A percentile compares a stretch with the other conserved stretches of the same genome.
These are phyloP conservation scores for Phalacrocorax pelagicus DNA, from an alignment of 2,113 vertebrate species.

Conservation along the genomic window DNA sequence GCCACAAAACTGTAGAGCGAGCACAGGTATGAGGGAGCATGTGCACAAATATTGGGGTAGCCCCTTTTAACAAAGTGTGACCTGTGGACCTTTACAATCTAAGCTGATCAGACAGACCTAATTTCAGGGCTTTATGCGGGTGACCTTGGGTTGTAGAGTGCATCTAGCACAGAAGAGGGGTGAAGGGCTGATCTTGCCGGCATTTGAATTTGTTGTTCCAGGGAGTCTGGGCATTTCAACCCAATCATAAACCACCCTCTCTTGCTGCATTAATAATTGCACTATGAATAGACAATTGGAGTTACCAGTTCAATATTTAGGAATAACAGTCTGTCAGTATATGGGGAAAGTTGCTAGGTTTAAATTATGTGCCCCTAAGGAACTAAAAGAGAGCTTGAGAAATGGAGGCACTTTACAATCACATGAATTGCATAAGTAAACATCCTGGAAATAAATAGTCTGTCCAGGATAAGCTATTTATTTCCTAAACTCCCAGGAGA, in stretches of 20 bases:
- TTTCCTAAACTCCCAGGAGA: slow-evolving; percentile 46
- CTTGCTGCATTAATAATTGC: slow-evolving; percentile 2
- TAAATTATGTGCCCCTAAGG: slow-evolving; percentile 47
- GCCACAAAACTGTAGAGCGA: not conserved
- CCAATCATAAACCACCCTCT: slow-evolving; percentile 15
- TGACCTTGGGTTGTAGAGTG: not conserved
- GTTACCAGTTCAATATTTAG: slow-evolving; percentile 5
- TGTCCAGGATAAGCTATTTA: slow-evolving; percentile 66
- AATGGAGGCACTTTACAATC: slow-evolving; percentile 59
- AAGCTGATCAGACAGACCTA: not conserved
- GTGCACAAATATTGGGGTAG: not conserved
- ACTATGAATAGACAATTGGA: slow-evolving; percentile 40
- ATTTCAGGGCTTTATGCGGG: not conserved
- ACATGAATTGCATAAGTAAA: slow-evolving; percentile 57
- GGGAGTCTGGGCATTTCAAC: slow-evolving; percentile 8
- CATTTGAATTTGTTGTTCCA: slow-evolving; percentile 10
- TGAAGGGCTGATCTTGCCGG: not conserved
- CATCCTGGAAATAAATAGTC: slow-evolving; percentile 65
- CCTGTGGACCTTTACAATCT: not conserved
- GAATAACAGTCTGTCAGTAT: slow-evolving; percentile 27
- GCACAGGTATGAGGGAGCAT: not conserved
- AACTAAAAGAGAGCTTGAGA: slow-evolving; percentile 59
- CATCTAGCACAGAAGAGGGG: not conserved
- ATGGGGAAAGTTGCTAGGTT: not conserved
- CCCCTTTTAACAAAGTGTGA: not conserved